Percentiles rank a stretch among this genome's conserved stretches.
phyloP scores from a whole-genome alignment of 2,113 vertebrate species.

The Patagioenas fasciata region DNA sequence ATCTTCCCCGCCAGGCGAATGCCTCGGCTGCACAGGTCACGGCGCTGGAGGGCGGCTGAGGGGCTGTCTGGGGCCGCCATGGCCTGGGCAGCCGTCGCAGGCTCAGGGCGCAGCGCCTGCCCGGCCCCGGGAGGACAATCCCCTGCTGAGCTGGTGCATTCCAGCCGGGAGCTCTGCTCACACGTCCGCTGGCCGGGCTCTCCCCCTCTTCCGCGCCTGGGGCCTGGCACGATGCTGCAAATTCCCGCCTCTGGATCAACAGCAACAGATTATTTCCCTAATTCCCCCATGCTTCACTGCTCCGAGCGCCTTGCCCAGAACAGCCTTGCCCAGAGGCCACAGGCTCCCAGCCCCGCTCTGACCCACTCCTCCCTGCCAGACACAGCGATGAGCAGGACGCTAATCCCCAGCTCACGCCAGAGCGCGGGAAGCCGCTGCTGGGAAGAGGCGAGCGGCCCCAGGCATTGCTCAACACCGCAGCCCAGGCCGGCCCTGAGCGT shows the following conservation, averaged over 20 bases:
- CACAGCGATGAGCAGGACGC: background rate
- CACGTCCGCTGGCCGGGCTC: slow-evolving; percentile 53
- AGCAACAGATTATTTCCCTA: slow-evolving; percentile 64
- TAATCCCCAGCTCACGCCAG: background rate
- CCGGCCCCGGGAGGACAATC: slow-evolving; percentile 50
- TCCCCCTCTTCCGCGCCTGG: slow-evolving; percentile 56
- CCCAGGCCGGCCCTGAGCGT: background rate
- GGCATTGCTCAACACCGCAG: slow-evolving; percentile 32
- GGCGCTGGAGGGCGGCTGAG: slow-evolving; percentile 4
- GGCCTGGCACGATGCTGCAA: slow-evolving; percentile 68
- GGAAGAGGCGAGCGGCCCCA: background rate
- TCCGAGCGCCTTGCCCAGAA: background rate
- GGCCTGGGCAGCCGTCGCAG: background rate
- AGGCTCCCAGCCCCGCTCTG: background rate
- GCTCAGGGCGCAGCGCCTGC: background rate
- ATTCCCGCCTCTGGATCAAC: slow-evolving; percentile 74
- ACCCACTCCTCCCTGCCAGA: background rate
- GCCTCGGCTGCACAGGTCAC: slow-evolving; percentile 67
- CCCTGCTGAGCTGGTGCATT: slow-evolving; percentile 70
- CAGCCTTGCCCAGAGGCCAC: background rate
- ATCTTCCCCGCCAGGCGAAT: slow-evolving; percentile 79
- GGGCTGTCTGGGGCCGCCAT: slow-evolving; percentile 71
- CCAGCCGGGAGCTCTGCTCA: slow-evolving; percentile 67
- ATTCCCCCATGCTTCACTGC: background rate
- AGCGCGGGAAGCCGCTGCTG: background rate